Conservation (phyloP, 2,888 invertebrate genomes). For the Adelognathus sp. region DNA sequence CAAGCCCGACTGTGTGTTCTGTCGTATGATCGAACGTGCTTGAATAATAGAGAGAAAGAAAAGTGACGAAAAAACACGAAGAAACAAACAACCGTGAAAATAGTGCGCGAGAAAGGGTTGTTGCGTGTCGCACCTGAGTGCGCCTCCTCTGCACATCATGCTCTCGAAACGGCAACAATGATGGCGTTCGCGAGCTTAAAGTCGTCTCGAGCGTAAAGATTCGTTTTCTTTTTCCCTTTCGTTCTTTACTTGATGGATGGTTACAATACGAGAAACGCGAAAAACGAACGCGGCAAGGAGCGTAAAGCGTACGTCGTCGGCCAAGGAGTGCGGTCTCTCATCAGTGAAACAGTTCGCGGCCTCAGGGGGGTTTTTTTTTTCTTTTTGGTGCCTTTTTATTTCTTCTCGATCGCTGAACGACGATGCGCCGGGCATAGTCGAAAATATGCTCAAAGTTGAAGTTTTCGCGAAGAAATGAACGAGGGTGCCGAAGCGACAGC, state of each 20-base stretch:
- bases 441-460: constrained; percentile 23
- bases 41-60: too few species aligned
- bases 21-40: constrained; percentile 4
- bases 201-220: constrained; percentile 68
- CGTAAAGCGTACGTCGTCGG: constrained; percentile 33
- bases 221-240: too few species aligned
- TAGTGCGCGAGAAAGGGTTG: constrained; percentile 11
- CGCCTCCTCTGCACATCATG: too few species aligned
- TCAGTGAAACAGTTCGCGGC: not conserved
- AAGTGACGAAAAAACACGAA: too few species aligned
- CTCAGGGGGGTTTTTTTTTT: not conserved
- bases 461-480: constrained; percentile 59
- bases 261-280: constrained; percentile 55
- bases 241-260: constrained; percentile 71
- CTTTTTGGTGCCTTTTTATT: too few species aligned
- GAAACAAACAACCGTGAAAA: too few species aligned
- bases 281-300: constrained; percentile 55
- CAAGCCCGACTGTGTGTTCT: not conserved
- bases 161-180: constrained; percentile 71
- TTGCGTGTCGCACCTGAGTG: constrained; percentile 29
- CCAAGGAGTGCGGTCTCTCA: constrained; percentile 36
- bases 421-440: too few species aligned
- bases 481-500: constrained; percentile 61
- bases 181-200: constrained; percentile 71
- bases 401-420: too few species aligned